These are phyloP conservation scores for Epizoanthus rinbou DNA, from an alignment of 92 coral and sea anemone genomes.

Conservation along the genomic window DNA sequence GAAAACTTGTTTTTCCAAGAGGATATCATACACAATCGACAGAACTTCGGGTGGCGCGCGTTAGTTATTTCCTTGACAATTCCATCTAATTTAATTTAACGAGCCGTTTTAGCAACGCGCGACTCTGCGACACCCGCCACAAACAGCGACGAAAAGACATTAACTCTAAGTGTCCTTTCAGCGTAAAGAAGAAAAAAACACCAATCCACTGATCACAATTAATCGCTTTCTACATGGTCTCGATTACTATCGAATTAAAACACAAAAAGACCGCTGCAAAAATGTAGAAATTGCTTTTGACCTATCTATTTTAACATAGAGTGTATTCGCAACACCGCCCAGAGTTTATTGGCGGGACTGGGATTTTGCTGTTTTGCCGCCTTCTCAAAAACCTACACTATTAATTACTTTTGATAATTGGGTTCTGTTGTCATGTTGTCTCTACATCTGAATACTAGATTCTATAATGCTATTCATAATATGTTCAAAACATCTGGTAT, in stretches of 20 bases:
- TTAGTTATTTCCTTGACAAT: conserved; percentile 13
- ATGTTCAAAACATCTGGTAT: conserved; percentile 68
- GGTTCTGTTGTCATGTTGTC: conserved; percentile 53
- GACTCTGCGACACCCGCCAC: background rate
- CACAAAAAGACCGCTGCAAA: conserved; percentile 22
- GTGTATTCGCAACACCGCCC: conserved; percentile 10
- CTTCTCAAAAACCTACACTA: conserved; percentile 49
- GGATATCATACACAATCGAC: conserved; percentile 3
- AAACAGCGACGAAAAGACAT: conserved; percentile 7
- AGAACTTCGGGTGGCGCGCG: conserved; percentile 11
- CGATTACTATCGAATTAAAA: conserved; percentile 14
- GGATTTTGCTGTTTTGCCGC: conserved; percentile 24
- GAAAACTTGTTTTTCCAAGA: background rate
- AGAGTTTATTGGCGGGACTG: background rate
- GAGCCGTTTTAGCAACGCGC: conserved; percentile 9
- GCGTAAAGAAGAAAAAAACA: background rate
- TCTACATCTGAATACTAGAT: conserved; percentile 47
- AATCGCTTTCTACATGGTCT: background rate
- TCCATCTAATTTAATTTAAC: conserved; percentile 29
- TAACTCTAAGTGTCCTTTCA: conserved; percentile 11
- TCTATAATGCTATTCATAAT: conserved; percentile 52
- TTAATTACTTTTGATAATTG: conserved; percentile 67
- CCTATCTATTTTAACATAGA: background rate
- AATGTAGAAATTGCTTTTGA: conserved; percentile 27
- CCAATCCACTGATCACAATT: conserved; percentile 13